These are phyloP conservation scores for Morbakka virulenta DNA, from an alignment of 30 jellyfish, hydroid and myxozoan species.

Conservation along the genomic window DNA sequence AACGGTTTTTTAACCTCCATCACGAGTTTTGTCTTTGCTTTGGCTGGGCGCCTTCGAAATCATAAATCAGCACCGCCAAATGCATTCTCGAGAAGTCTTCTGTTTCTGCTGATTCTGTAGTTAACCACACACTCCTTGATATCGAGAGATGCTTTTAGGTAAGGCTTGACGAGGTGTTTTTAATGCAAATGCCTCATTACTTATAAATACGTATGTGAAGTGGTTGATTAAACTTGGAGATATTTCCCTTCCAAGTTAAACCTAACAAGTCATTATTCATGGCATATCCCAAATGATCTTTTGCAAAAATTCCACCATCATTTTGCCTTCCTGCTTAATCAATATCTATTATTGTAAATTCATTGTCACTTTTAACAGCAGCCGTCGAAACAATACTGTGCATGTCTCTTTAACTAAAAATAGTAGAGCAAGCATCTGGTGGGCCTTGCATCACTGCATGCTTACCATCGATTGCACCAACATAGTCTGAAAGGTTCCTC, in stretches of 20 bases:
- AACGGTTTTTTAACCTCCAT: constrained; percentile 50
- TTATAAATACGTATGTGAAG: constrained; percentile 63
- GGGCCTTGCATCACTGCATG: constrained; percentile 61
- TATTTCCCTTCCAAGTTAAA: constrained; percentile 41
- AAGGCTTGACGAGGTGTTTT: constrained; percentile 59
- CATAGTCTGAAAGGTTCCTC: constrained; percentile 45
- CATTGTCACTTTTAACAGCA: constrained; percentile 29
- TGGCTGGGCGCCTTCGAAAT: constrained; percentile 62
- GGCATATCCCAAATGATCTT: too few species aligned
- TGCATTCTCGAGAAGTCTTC: constrained; percentile 56
- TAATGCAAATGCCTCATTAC: constrained; percentile 77
- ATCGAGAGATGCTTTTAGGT: constrained; percentile 50
- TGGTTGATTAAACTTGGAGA: constrained; percentile 22
- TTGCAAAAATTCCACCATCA: constrained; percentile 65
- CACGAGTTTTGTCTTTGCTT: constrained; percentile 49
- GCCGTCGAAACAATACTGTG: constrained; percentile 48
- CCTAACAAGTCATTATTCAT: constrained; percentile 32
- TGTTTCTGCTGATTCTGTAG: constrained; percentile 59
- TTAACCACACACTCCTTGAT: constrained; percentile 43
- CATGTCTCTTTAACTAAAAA: constrained; percentile 41
- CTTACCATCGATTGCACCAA: constrained; percentile 60
- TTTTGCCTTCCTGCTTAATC: constrained; percentile 61
- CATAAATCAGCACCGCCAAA: constrained; percentile 62
- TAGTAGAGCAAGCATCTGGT: constrained; percentile 36
- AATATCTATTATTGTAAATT: constrained; percentile 28